Conservation (phyloP, 1,140 invertebrate genomes). For the Calephelis virginiensis region DNA sequence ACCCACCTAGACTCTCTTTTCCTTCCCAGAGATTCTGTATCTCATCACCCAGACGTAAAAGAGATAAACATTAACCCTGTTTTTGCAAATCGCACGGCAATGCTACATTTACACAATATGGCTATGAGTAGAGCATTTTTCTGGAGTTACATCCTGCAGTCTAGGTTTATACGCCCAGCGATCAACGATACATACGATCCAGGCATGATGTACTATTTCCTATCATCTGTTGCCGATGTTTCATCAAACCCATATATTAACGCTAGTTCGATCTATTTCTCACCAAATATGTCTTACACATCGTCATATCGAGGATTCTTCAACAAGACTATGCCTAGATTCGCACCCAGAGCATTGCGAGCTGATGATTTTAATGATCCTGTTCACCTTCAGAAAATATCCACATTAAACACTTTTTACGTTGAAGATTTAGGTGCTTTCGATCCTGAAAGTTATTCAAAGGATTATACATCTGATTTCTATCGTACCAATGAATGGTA, state of each 20-base stretch:
- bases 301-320: slow-evolving; percentile 97
- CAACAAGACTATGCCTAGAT: slow-evolving; percentile 96
- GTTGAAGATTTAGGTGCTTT: slow-evolving; percentile 91
- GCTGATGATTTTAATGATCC: slow-evolving; percentile 97
- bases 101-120: slow-evolving; percentile 97
- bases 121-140: slow-evolving; percentile 96
- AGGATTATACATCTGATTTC: slow-evolving; percentile 94
- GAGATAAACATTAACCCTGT: slow-evolving; percentile 96
- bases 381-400: slow-evolving; percentile 93
- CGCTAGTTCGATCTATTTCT: slow-evolving; percentile 95
- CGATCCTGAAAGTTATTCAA: slow-evolving; percentile 83
- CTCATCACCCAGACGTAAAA: slow-evolving; percentile 96
- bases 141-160: slow-evolving; percentile 97
- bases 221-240: slow-evolving; percentile 96
- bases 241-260: slow-evolving; percentile 95
- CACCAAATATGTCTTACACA: slow-evolving; percentile 95
- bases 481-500: slow-evolving; percentile 98
- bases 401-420: slow-evolving; percentile 92
- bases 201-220: slow-evolving; percentile 98
- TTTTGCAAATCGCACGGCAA: slow-evolving; percentile 94
- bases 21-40: slow-evolving; percentile 89
- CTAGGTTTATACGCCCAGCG: slow-evolving; percentile 91
- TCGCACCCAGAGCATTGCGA: slow-evolving; percentile 95
- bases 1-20: slow-evolving; percentile 91
- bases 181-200: slow-evolving; percentile 96